A percentile compares a stretch with the other conserved stretches of the same genome.
Conservation (phyloP, 2,113 vertebrate genomes). For the Hippolais icterina region DNA sequence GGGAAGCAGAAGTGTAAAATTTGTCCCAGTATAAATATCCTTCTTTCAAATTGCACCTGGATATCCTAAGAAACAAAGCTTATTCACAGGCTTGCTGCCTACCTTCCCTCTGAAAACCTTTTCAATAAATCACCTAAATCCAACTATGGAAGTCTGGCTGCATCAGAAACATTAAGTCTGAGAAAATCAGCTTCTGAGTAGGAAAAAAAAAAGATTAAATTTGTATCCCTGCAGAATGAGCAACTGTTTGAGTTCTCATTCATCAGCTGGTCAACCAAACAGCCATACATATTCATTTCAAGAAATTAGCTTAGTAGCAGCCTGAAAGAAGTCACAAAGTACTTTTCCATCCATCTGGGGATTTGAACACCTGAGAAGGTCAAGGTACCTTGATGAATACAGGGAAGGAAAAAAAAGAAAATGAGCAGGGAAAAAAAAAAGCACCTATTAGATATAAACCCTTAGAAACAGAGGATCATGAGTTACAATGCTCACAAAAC, state of each 20-base stretch:
- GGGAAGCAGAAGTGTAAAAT: not conserved
- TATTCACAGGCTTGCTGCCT: not conserved
- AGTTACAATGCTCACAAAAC: not conserved
- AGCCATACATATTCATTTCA: not conserved
- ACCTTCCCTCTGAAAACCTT: not conserved
- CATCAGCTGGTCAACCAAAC: not conserved
- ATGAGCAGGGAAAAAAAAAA: no score
- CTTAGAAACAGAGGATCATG: not conserved
- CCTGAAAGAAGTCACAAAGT: not conserved
- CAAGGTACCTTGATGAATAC: not conserved
- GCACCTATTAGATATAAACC: not conserved
- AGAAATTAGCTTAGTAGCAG: not conserved
- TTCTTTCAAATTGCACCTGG: not conserved
- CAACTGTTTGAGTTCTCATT: not conserved
- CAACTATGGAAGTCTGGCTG: not conserved
- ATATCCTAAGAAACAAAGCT: not conserved
- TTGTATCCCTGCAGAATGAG: not conserved
- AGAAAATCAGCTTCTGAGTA: not conserved
- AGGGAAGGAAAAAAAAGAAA: fast-evolving
- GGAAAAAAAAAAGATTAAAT: not conserved
- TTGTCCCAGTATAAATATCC: not conserved
- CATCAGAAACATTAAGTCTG: not conserved
- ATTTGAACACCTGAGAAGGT: not conserved
- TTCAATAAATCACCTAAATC: not conserved
- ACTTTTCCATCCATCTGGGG: not conserved